Evolutionary conservation across 1,140 invertebrate genomes (phyloP).

Genomic region (Parasteatoda tepidariorum): DNA sequence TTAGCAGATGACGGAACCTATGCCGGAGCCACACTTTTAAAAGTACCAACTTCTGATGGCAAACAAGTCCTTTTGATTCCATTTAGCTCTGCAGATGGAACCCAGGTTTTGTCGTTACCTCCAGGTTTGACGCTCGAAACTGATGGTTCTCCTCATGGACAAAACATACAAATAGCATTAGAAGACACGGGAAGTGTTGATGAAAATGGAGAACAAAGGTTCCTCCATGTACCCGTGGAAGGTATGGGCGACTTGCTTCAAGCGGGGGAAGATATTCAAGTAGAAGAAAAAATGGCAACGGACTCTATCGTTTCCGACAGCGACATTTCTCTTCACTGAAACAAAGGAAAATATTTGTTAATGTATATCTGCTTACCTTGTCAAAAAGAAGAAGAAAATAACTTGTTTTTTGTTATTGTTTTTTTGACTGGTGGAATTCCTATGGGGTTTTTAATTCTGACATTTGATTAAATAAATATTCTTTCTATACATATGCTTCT

Average conservation of each 20-base stretch:
- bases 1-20: slow-evolving; percentile 29
- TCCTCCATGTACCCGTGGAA: slow-evolving; percentile 16
- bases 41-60: slow-evolving; percentile 50
- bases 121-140: slow-evolving; percentile 33
- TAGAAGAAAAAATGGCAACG: slow-evolving; percentile 21
- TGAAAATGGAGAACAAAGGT: slow-evolving; percentile 21
- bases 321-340: slow-evolving; percentile 32
- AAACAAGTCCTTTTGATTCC: slow-evolving; percentile 30
- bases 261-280: slow-evolving; percentile 13
- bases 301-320: slow-evolving; percentile 19
- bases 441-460: neutral
- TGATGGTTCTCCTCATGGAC: neutral
- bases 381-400: no score
- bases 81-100: slow-evolving; percentile 30
- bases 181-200: neutral
- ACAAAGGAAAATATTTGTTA: neutral
- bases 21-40: slow-evolving; percentile 25
- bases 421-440: neutral
- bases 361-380: neutral
- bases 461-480: neutral
- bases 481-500: neutral
- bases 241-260: slow-evolving; percentile 30
- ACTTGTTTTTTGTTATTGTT: neutral
- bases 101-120: slow-evolving; percentile 14
- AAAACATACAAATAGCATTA: slow-evolving; percentile 22